Conservation (phyloP, 2,888 invertebrate genomes). For the Rhogogaster chlorosoma region DNA sequence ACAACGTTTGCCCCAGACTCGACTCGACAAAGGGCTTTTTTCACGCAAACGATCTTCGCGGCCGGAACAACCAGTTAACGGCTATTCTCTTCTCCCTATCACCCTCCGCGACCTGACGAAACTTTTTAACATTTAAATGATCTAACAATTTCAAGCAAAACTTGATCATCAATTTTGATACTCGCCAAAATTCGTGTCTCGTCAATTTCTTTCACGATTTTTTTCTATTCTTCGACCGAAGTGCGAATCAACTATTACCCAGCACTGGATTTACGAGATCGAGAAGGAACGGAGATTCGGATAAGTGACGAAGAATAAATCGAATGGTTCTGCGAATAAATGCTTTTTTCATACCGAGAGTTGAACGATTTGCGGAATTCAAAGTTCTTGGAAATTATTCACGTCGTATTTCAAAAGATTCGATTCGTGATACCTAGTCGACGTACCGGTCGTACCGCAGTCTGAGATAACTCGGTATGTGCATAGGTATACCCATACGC, state of each 20-base stretch:
- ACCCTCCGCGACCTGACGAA: not conserved
- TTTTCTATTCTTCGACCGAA: not conserved
- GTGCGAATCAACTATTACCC: too few species aligned
- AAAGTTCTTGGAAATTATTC: too few species aligned
- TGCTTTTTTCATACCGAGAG: not conserved
- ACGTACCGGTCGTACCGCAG: not conserved
- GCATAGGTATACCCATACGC: not conserved
- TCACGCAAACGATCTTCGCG: conserved; percentile 33
- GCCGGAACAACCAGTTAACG: conserved; percentile 28
- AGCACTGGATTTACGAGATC: too few species aligned
- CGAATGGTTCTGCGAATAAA: not conserved
- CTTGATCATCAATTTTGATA: not conserved
- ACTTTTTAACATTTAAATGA: not conserved
- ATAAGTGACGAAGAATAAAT: not conserved
- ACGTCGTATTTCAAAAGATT: not conserved
- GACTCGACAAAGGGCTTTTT: conserved; percentile 32
- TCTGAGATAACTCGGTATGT: not conserved
- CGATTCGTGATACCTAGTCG: not conserved
- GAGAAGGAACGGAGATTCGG: not conserved
- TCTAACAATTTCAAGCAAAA: not conserved
- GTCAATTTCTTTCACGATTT: not conserved
- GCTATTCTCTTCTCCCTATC: not conserved
- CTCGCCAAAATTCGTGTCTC: not conserved
- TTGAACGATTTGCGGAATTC: not conserved
- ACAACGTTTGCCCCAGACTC: conserved; percentile 5